phyloP scores from a whole-genome alignment of 2,113 vertebrate species.

The Oreochromis aureus region DNA sequence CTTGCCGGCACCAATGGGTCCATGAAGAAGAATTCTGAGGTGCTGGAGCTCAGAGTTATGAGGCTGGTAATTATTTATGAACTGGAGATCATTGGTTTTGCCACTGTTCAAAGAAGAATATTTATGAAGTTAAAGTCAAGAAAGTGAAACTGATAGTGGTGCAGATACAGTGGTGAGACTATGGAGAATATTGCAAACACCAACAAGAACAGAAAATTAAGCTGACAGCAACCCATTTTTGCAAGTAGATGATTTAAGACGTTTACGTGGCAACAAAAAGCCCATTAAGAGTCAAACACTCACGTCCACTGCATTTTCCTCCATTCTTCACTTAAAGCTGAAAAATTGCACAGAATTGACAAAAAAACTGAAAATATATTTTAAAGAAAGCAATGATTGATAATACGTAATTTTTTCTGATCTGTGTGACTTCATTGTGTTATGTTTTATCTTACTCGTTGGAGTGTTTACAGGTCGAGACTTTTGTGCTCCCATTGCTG shows the following conservation, averaged over 20 bases:
- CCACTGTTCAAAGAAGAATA: background rate
- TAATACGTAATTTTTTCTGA: too few species aligned
- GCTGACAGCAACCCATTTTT: background rate
- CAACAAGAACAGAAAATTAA: background rate
- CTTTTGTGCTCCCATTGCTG: too few species aligned
- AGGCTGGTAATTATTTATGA: background rate
- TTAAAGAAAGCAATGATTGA: too few species aligned
- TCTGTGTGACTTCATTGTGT: too few species aligned
- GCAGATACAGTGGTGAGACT: background rate
- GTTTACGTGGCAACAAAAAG: background rate
- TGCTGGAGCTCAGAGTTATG: too few species aligned
- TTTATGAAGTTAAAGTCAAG: background rate
- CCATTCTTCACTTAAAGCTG: background rate
- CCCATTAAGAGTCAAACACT: background rate
- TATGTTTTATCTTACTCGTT: too few species aligned
- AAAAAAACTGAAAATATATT: background rate
- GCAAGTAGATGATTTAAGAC: rapidly evolving
- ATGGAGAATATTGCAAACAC: too few species aligned
- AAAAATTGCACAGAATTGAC: background rate
- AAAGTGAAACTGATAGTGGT: background rate
- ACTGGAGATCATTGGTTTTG: background rate
- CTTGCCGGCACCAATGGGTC: too few species aligned
- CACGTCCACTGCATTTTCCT: background rate
- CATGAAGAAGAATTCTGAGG: too few species aligned
- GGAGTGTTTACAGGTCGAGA: too few species aligned